Conservation (phyloP, 2,888 invertebrate genomes). For the Philopedon plagiatum region DNA sequence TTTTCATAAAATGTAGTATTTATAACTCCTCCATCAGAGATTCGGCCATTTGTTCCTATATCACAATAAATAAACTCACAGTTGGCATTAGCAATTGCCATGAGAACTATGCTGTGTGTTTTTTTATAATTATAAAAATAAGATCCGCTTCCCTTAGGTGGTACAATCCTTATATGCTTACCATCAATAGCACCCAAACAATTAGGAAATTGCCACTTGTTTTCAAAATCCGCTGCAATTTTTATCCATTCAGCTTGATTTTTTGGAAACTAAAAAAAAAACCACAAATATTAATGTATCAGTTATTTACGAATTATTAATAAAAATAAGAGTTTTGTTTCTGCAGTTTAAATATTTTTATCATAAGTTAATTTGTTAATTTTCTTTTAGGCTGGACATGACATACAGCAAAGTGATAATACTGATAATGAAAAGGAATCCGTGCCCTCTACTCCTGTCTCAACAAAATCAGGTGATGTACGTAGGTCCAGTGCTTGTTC, state of each 20-base stretch:
- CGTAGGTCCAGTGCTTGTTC: no score
- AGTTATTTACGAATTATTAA: no score
- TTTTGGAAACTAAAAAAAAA: constrained; percentile 51
- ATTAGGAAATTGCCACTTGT: constrained; percentile 53
- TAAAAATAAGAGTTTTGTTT: no score
- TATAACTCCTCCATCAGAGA: constrained; percentile 55
- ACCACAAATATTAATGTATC: no score
- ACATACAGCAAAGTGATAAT: no score
- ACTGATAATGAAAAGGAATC: no score
- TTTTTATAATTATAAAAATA: constrained; percentile 58
- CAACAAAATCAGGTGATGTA: no score
- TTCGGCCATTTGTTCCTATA: constrained; percentile 54
- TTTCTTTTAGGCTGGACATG: no score
- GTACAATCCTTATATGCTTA: constrained; percentile 55
- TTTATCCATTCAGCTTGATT: constrained; percentile 50
- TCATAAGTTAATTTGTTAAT: no score
- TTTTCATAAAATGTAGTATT: constrained; percentile 53
- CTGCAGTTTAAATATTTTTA: no score
- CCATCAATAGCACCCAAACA: constrained; percentile 56
- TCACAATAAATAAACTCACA: constrained; percentile 54
- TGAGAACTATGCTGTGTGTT: constrained; percentile 51
- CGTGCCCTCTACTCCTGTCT: no score
- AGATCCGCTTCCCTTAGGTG: constrained; percentile 54
- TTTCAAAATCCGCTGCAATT: constrained; percentile 53
- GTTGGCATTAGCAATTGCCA: constrained; percentile 52